Percentiles rank a stretch among this genome's conserved stretches.
Conservation (phyloP, 2,888 invertebrate species). For the Eilema depressum region DNA sequence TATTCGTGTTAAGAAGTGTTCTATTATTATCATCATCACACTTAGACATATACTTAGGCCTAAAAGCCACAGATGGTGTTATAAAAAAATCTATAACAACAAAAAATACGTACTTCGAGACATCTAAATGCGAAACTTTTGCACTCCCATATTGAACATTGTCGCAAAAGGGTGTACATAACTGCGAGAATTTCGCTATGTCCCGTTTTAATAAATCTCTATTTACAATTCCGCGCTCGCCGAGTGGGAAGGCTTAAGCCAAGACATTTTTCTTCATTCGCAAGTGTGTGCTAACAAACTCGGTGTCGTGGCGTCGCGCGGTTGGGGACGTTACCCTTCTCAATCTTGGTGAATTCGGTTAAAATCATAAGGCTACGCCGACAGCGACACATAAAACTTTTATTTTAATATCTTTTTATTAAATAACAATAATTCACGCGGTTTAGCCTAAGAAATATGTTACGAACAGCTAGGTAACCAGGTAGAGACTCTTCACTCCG, state of each 20-base stretch:
- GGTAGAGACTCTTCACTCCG: neutral
- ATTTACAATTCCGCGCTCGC: conserved; percentile 81
- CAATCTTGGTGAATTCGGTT: conserved; percentile 72
- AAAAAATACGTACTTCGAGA: conserved; percentile 20
- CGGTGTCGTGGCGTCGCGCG: conserved; percentile 64
- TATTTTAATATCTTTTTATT: conserved; percentile 59
- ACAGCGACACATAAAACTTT: conserved; percentile 52
- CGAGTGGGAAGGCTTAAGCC: conserved; percentile 83
- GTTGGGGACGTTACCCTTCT: conserved; percentile 71
- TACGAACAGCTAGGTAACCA: neutral
- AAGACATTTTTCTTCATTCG: conserved; percentile 86
- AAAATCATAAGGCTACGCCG: conserved; percentile 62
- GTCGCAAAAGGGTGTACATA: conserved; percentile 66
- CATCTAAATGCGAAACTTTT: conserved; percentile 60
- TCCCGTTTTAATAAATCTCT: conserved; percentile 86
- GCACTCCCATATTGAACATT: conserved; percentile 59
- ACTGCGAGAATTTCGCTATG: conserved; percentile 71
- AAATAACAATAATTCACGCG: conserved; percentile 37
- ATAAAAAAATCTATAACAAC: conserved; percentile 8
- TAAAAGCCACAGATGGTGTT: conserved; percentile 3
- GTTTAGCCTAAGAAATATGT: no score
- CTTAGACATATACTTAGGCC: neutral
- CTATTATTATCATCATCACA: neutral
- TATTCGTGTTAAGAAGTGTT: neutral
- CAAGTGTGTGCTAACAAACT: conserved; percentile 82